A percentile compares a stretch with the other conserved stretches of the same genome.
phyloP scores from a whole-genome alignment of 23 tunicate species.

The Aplidium turbinatum region DNA sequence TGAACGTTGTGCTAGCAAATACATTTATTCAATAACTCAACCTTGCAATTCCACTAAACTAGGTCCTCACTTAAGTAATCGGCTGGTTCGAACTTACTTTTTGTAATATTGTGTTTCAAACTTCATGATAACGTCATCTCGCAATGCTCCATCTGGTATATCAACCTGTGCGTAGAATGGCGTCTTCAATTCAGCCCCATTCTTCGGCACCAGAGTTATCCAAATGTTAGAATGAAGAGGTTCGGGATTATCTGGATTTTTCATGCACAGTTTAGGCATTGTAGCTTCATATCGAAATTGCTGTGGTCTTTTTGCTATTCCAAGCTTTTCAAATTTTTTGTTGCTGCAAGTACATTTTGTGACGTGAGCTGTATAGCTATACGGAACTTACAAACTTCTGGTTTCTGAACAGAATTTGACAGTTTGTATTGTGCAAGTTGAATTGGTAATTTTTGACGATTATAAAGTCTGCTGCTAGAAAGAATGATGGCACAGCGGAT shows the following conservation, averaged over 20 bases:
- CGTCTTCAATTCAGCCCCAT: constrained; percentile 61
- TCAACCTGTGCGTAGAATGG: constrained; percentile 87
- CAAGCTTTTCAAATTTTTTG: constrained; percentile 46
- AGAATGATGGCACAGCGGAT: too few species aligned
- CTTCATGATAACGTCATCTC: constrained; percentile 73
- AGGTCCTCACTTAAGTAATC: too few species aligned
- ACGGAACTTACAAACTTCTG: too few species aligned
- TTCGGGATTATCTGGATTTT: constrained; percentile 44
- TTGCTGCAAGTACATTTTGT: constrained; percentile 16
- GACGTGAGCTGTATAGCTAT: too few species aligned
- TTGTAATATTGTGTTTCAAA: constrained; percentile 71
- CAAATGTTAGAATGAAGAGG: constrained; percentile 60
- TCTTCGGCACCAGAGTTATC: constrained; percentile 55
- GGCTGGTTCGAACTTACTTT: constrained; percentile 44
- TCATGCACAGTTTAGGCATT: constrained; percentile 10
- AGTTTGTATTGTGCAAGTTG: too few species aligned
- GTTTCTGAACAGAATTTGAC: too few species aligned
- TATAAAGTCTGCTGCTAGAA: too few species aligned
- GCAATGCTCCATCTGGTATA: constrained; percentile 76
- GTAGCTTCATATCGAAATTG: constrained; percentile 16
- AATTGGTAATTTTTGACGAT: too few species aligned
- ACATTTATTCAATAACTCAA: too few species aligned
- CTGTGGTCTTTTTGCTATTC: constrained; percentile 30
- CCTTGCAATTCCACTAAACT: too few species aligned
- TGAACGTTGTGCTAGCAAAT: too few species aligned